phyloP scores from a whole-genome alignment of 2,888 invertebrate species.

The Protophormia terraenovae region DNA sequence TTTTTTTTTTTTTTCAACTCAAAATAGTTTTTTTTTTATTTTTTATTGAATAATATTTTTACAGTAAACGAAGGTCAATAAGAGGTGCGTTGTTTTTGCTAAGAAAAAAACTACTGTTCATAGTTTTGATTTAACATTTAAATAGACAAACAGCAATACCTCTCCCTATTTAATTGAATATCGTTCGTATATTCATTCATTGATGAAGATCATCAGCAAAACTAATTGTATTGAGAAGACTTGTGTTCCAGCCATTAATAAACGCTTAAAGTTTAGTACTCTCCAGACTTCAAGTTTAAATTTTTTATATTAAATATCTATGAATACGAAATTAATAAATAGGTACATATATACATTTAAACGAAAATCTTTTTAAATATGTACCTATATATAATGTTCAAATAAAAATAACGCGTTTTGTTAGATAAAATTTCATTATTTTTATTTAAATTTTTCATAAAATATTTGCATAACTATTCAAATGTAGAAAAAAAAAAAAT shows the following conservation, averaged over 20 bases:
- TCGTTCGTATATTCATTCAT: background rate
- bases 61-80: slow-evolving; percentile 35
- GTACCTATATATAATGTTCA: background rate
- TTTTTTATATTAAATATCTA: background rate
- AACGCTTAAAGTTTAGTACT: background rate
- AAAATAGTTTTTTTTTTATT: slow-evolving; percentile 4
- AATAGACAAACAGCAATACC: too few relatives aligned
- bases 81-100: slow-evolving; percentile 5
- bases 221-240: too few relatives aligned
- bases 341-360: background rate
- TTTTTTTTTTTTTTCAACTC: background rate
- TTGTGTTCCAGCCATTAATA: background rate
- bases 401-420: background rate
- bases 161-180: too few relatives aligned
- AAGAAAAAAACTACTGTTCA: background rate
- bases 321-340: too few relatives aligned
- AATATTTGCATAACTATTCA: slow-evolving; percentile 55
- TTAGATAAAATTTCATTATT: background rate
- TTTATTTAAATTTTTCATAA: slow-evolving; percentile 10
- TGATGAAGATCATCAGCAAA: background rate
- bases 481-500: slow-evolving; percentile 36
- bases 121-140: too few relatives aligned
- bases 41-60: background rate
- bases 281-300: background rate
- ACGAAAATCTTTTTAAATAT: background rate